Percentiles rank a stretch among this genome's conserved stretches.
Evolutionary conservation across 2,888 invertebrate species (phyloP).

Genomic region (Callinectes sapidus): DNA sequence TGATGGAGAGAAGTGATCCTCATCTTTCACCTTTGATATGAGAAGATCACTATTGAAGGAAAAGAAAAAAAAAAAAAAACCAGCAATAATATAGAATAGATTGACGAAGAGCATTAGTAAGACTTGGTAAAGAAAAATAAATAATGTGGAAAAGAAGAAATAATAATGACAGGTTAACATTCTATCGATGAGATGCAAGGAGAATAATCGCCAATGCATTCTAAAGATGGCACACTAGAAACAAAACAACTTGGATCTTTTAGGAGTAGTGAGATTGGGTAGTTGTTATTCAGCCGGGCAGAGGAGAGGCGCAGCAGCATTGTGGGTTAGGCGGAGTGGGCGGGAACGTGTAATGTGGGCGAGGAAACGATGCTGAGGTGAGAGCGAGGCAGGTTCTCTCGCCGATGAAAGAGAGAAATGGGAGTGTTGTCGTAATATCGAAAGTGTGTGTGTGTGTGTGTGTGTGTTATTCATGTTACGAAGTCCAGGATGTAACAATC

Average conservation of each 20-base stretch:
- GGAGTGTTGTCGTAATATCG: not conserved
- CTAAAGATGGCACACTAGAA: not conserved
- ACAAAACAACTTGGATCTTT: not conserved
- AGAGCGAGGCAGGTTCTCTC: not conserved
- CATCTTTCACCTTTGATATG: not conserved
- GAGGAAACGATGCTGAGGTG: not conserved
- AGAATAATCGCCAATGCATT: too few relatives aligned
- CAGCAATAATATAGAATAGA: too few relatives aligned
- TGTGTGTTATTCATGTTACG: not conserved
- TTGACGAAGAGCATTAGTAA: too few relatives aligned
- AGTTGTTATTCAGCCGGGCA: not conserved
- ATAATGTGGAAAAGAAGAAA: too few relatives aligned
- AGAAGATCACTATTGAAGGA: too few relatives aligned
- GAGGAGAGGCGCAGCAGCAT: not conserved
- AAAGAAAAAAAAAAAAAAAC: too few relatives aligned
- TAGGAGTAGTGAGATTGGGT: not conserved
- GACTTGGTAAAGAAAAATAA: too few relatives aligned
- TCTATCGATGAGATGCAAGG: too few relatives aligned
- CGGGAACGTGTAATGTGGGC: not conserved
- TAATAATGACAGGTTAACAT: too few relatives aligned
- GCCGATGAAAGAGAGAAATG: not conserved
- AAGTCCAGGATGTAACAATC: not conserved
- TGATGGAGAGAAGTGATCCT: not conserved
- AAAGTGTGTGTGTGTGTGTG: slow-evolving; percentile 21
- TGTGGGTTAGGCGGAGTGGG: not conserved